Conservation (phyloP, 2,888 invertebrate species). For the Tenthredo mesomela region DNA sequence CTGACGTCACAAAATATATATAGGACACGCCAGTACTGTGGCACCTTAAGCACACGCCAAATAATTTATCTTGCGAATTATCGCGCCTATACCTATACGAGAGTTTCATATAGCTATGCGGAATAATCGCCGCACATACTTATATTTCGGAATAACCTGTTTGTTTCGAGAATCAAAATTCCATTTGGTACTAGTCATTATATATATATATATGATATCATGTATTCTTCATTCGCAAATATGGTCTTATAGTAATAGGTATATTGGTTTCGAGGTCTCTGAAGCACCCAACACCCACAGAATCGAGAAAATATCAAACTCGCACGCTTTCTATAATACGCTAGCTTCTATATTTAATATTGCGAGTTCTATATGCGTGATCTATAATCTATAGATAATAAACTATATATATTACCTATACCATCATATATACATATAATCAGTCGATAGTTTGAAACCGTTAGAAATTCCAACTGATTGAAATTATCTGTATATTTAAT, state of each 20-base stretch:
- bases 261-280: conserved; percentile 2
- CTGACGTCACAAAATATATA: no score
- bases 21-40: no score
- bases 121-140: neutral
- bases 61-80: neutral
- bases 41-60: neutral
- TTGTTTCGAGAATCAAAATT: conserved; percentile 19
- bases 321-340: neutral
- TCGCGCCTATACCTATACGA: neutral
- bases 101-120: neutral
- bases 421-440: neutral
- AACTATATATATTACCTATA: neutral
- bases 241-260: neutral
- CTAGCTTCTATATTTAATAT: neutral
- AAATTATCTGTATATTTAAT: neutral
- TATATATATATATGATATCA: neutral
- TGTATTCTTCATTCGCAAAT: neutral
- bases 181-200: conserved; percentile 7
- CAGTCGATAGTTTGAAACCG: conserved; percentile 1
- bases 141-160: conserved; percentile 8
- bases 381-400: neutral
- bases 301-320: conserved; percentile 6
- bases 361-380: neutral
- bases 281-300: neutral
- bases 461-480: neutral